Evolutionary conservation across 2,888 invertebrate genomes (phyloP).

Genomic region (Tryphoninae sp.): DNA sequence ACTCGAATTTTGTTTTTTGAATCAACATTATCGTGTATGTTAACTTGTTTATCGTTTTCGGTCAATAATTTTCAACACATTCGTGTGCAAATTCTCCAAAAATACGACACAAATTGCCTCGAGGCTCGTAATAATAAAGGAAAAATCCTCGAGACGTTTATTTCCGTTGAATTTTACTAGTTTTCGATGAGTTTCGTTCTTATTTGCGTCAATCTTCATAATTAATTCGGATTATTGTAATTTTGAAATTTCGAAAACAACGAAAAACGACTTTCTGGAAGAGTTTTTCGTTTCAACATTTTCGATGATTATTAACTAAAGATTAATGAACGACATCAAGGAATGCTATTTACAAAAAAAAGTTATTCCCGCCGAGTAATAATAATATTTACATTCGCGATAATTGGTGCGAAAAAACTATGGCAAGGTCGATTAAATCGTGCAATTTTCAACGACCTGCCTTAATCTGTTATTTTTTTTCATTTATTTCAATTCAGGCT

Average conservation of each 20-base stretch:
- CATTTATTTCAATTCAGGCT: conserved; percentile 56
- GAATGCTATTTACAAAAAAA: neutral
- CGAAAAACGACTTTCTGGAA: neutral
- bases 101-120: too few species aligned
- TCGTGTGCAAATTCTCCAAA: too few species aligned
- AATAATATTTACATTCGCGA: neutral
- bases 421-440: neutral
- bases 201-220: too few species aligned
- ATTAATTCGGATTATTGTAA: too few species aligned
- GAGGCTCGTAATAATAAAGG: too few species aligned
- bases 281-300: neutral
- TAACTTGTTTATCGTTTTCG: too few species aligned
- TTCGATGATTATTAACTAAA: neutral
- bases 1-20: too few species aligned
- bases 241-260: neutral
- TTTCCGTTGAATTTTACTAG: too few species aligned
- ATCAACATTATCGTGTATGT: too few species aligned
- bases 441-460: conserved; percentile 43
- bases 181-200: too few species aligned
- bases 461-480: conserved; percentile 33
- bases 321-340: neutral
- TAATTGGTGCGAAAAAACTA: neutral
- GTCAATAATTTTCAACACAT: too few species aligned
- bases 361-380: neutral
- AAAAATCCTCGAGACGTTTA: too few species aligned